These are phyloP conservation scores for Antrozous pallidus DNA, from an alignment of 2,797 vertebrate genomes.

Conservation along the genomic window DNA sequence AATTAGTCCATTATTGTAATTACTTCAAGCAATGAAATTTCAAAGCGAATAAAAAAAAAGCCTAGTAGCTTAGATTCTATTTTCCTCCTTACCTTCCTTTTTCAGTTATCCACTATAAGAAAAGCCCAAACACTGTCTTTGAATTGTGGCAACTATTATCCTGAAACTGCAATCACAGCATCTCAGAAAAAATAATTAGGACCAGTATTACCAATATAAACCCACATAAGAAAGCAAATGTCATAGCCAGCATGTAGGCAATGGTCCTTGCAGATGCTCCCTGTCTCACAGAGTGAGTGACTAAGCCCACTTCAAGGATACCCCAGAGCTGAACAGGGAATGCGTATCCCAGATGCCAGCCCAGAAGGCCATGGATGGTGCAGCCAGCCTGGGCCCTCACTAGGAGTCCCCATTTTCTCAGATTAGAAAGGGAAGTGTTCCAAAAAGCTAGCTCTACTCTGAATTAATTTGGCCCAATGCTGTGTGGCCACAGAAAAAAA, in stretches of 20 bases:
- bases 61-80: not conserved
- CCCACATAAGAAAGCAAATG: not conserved
- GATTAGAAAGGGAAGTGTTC: not conserved
- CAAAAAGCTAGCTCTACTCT: not conserved
- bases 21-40: slow-evolving; percentile 20
- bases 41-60: not conserved
- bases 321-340: not conserved
- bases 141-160: not conserved
- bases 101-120: not conserved
- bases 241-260: not conserved
- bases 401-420: slow-evolving; percentile 31
- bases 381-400: not conserved
- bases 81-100: not conserved
- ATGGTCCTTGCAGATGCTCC: not conserved
- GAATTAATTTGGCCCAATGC: slow-evolving; percentile 4
- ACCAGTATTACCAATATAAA: not conserved
- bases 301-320: not conserved
- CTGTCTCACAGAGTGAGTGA: not conserved
- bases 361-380: not conserved
- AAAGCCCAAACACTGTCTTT: not conserved
- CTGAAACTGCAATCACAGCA: not conserved
- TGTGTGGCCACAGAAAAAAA: slow-evolving; percentile 1
- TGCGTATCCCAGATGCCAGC: not conserved
- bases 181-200: not conserved
- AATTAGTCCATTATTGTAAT: not conserved